Evolutionary conservation across 2,888 invertebrate species (phyloP), one percentile per base, ranked within the genome.

Genomic region (Synanthedon tipuliformis): DNA sequence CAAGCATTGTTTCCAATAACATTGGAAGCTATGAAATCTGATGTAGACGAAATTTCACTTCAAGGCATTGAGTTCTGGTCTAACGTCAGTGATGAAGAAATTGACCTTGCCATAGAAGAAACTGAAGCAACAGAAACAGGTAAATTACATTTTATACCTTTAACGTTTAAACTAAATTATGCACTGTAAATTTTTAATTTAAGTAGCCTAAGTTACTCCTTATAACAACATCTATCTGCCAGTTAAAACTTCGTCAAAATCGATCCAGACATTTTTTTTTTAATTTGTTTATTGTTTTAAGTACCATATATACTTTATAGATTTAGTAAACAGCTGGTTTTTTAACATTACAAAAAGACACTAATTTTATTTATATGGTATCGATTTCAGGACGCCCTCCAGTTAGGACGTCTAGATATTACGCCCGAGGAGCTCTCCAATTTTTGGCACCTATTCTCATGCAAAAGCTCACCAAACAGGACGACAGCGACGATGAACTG

Each of bases 61-160:
- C 99, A 99, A 89, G 99, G 99, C 61, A 99, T 99, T 75, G 99
- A 99, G 81, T 99, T 99, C 87, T 99, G 99, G 99, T 99, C 98
- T 4, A 99, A 98, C 68, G 98, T 99, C 0, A 98, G 99, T 71
- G 99, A 99, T 83, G 99, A 99, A 86, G 99, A 99, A 85, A 96
- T 98, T 41, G 98, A 98, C 82, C 88, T 99, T 60, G 92, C 95
- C 1, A 94, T 98, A 75, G 98, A 98, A 81, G 95, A 95, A 68
- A 94, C 94, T 50, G 99, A 99, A 85, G 98, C 99, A 11, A 90
- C 91, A 45, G 99, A 99, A 78, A 92, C 93, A 66, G 93, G 88
- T 88, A 73, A 57, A 51, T 23, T 23, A 23, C 23, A 23, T 34
- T 7, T 34, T 51, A 48, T 53, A 23, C 41, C 23, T 23, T 23